Evolutionary conservation across 37 sponge, comb jelly and placozoan genomes (phyloP).

Genomic region (Bolinopsis microptera): DNA sequence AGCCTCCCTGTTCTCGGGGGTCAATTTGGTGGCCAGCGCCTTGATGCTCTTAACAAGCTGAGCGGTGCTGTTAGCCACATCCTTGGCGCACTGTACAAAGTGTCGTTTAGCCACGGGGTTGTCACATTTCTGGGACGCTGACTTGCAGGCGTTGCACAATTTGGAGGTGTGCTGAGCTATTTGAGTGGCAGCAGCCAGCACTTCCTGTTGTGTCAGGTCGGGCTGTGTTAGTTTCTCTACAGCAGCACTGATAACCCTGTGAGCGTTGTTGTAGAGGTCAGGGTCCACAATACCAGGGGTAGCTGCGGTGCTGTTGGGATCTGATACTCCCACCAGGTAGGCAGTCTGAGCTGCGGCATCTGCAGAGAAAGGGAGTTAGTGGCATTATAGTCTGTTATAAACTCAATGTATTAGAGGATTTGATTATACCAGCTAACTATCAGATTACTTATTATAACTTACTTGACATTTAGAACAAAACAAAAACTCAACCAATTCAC

Average conservation of each 20-base stretch:
- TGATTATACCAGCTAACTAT: too few species aligned
- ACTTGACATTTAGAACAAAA: too few species aligned
- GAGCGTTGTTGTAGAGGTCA: conserved; percentile 64
- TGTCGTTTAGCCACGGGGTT: conserved; percentile 98
- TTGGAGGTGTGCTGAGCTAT: conserved; percentile 97
- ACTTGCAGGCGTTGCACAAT: conserved; percentile 95
- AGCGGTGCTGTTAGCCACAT: conserved; percentile 91
- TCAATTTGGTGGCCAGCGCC: conserved; percentile 79
- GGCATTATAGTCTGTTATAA: too few species aligned
- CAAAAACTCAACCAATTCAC: too few species aligned
- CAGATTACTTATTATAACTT: too few species aligned
- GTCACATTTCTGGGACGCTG: conserved; percentile 83
- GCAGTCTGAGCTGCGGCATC: conserved; percentile 74
- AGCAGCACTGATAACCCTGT: conserved; percentile 67
- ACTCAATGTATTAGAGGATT: neutral
- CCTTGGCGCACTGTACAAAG: conserved; percentile 97
- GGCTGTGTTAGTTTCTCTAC: conserved; percentile 65
- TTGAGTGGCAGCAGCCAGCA: conserved; percentile 92
- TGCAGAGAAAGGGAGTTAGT: neutral
- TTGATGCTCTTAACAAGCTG: conserved; percentile 85
- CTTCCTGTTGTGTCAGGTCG: conserved; percentile 68
- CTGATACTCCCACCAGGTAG: conserved; percentile 92
- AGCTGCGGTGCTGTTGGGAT: conserved; percentile 85
- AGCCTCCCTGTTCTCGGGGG: conserved; percentile 78
- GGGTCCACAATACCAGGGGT: conserved; percentile 75